These are phyloP conservation scores for Brachirus orientalis DNA, from an alignment of 2,113 vertebrate genomes.

Conservation along the genomic window DNA sequence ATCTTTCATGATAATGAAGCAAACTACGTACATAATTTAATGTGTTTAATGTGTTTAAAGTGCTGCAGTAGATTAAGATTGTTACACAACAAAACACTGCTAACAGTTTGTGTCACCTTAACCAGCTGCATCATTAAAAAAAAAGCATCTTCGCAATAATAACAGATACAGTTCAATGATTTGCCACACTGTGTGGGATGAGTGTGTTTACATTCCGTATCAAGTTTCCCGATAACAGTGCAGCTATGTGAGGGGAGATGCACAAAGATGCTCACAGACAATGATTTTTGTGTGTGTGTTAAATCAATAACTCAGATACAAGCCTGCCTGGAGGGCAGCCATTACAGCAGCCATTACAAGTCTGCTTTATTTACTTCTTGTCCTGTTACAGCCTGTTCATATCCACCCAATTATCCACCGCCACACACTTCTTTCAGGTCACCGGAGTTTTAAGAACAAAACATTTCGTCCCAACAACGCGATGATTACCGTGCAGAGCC, in stretches of 20 bases:
- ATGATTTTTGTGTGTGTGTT: neutral
- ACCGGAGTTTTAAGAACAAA: constrained; percentile 12
- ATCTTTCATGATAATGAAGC: no score
- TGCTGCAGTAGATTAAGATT: no score
- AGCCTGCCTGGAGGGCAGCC: neutral
- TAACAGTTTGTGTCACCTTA: neutral
- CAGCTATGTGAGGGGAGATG: neutral
- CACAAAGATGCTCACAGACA: no score
- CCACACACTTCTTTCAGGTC: constrained; percentile 21
- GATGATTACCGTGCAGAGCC: no score
- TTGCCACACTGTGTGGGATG: no score
- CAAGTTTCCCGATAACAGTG: neutral
- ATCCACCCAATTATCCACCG: constrained; percentile 8
- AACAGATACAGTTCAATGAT: neutral
- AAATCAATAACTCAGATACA: constrained; percentile 16
- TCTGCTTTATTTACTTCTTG: constrained; percentile 8
- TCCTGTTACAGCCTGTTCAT: constrained; percentile 19
- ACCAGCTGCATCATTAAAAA: neutral
- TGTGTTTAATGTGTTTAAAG: no score
- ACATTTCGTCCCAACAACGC: constrained; percentile 1
- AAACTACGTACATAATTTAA: no score
- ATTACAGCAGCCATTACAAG: neutral
- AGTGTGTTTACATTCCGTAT: neutral
- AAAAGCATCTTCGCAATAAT: neutral
- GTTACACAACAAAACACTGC: no score